Conservation (phyloP, 2,888 invertebrate species). For the Amphiduros pacificus region DNA sequence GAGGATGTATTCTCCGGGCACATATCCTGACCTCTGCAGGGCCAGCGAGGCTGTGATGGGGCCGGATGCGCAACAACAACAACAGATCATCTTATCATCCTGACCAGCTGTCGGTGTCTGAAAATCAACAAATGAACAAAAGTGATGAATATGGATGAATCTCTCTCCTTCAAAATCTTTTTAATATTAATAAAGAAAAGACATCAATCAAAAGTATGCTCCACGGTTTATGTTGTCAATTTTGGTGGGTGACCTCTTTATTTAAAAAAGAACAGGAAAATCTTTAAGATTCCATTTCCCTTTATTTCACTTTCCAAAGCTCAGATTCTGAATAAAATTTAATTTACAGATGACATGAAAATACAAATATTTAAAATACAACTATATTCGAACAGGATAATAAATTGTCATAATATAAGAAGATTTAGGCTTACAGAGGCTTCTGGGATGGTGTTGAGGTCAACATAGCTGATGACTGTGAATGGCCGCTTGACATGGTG, state of each 20-base stretch:
- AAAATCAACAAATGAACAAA: constrained; percentile 27
- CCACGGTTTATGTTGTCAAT: no score
- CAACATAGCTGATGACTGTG: constrained; percentile 78
- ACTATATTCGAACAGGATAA: no score
- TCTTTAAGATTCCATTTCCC: no score
- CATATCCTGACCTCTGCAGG: constrained; percentile 89
- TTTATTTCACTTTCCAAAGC: no score
- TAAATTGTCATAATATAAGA: no score
- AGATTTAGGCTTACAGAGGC: neutral
- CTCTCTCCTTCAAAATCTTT: neutral
- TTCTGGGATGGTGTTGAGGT: constrained; percentile 68
- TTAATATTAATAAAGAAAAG: neutral
- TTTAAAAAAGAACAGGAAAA: no score
- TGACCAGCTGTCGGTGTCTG: constrained; percentile 71
- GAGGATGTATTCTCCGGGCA: constrained; percentile 89
- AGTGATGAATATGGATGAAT: neutral
- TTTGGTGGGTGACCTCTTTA: no score
- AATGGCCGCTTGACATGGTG: constrained; percentile 81
- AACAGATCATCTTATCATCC: constrained; percentile 65
- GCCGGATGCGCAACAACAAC: constrained; percentile 69
- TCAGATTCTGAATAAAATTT: no score
- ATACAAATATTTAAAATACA: no score
- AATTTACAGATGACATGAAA: no score
- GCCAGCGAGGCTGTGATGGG: constrained; percentile 82
- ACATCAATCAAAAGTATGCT: neutral